These are phyloP conservation scores for Oncopeltus fasciatus DNA, from an alignment of 1,140 invertebrate genomes.

Conservation along the genomic window DNA sequence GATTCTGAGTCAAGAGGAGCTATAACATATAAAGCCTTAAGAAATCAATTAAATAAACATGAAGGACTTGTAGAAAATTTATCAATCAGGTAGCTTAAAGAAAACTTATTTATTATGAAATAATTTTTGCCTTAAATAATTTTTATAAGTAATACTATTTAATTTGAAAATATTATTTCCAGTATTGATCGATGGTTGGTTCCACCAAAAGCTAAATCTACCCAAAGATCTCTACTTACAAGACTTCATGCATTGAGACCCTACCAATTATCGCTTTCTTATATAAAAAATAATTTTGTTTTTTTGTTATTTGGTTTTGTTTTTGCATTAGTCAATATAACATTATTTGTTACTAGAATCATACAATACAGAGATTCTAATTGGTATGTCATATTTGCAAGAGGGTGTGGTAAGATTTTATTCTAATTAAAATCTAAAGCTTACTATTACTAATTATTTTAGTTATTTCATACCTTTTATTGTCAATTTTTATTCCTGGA, in stretches of 20 bases:
- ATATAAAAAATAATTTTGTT: constrained; percentile 79
- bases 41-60: constrained; percentile 72
- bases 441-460: too few species aligned
- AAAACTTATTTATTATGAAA: not conserved
- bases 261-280: constrained; percentile 63
- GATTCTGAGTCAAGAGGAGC: constrained; percentile 63
- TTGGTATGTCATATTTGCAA: constrained; percentile 62
- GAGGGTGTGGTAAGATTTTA: constrained; percentile 62
- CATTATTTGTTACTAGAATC: constrained; percentile 58
- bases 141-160: too few species aligned
- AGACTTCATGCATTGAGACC: constrained; percentile 45
- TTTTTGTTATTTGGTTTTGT: constrained; percentile 57
- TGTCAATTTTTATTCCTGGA: too few species aligned
- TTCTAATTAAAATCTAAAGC: too few species aligned
- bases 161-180: constrained; percentile 28
- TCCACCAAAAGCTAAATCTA: constrained; percentile 49
- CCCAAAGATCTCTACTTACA: constrained; percentile 34
- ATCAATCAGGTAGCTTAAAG: constrained; percentile 82
- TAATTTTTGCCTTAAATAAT: not conserved
- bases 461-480: too few species aligned
- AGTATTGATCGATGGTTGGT: constrained; percentile 77
- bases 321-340: constrained; percentile 57
- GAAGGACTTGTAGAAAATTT: constrained; percentile 77
- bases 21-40: constrained; percentile 78
- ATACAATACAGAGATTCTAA: constrained; percentile 56